These are phyloP conservation scores for Ptilodon capucinus DNA, from an alignment of 2,888 invertebrate species.

Conservation along the genomic window DNA sequence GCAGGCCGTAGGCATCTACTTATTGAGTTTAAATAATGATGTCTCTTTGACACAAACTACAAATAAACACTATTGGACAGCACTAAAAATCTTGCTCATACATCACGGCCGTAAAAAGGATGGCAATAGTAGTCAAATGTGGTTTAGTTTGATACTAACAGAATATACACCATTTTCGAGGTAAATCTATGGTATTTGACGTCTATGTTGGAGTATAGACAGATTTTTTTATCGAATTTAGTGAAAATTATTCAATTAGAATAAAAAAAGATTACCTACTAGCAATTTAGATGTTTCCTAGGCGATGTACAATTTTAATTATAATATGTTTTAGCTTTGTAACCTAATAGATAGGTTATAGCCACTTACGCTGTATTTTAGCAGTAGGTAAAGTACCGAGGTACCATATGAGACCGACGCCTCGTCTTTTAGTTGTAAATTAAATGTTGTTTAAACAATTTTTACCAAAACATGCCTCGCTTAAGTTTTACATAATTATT, in stretches of 20 bases:
- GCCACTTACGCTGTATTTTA: constrained; percentile 20
- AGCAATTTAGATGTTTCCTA: constrained; percentile 62
- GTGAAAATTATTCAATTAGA: constrained; percentile 32
- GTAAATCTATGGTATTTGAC: no score
- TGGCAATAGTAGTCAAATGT: no score
- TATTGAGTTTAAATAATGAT: no score
- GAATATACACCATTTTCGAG: no score
- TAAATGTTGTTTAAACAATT: constrained; percentile 67
- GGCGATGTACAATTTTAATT: constrained; percentile 58
- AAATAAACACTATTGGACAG: no score
- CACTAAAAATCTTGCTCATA: no score
- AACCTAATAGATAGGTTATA: constrained; percentile 27
- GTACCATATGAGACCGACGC: constrained; percentile 20
- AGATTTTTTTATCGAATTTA: constrained; percentile 39
- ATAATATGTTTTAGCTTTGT: constrained; percentile 31
- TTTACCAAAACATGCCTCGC: constrained; percentile 82
- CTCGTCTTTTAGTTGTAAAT: constrained; percentile 45
- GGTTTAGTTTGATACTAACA: no score
- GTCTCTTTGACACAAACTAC: no score
- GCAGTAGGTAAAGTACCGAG: constrained; percentile 8
- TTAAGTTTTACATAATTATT: constrained; percentile 69
- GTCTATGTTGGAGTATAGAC: no score
- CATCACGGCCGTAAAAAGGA: no score
- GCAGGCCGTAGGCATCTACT: no score
- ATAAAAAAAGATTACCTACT: constrained; percentile 46